Evolutionary conservation across 2,113 vertebrate species (phyloP).

Genomic region (Catharus bicknelli): DNA sequence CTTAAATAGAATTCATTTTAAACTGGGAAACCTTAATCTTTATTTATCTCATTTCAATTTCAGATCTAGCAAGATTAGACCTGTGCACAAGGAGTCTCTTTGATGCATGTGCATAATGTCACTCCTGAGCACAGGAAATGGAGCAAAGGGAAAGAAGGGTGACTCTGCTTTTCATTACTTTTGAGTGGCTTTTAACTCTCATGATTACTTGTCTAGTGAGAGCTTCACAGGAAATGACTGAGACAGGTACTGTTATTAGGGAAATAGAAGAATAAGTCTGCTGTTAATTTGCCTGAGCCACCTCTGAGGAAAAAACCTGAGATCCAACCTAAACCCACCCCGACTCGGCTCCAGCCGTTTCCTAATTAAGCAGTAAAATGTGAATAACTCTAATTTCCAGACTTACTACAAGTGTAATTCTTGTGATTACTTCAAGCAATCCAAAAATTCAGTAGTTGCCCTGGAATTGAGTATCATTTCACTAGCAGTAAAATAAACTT

Average conservation of each 20-base stretch:
- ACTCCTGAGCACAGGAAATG: not conserved
- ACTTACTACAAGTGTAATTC: not conserved
- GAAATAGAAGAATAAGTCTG: not conserved
- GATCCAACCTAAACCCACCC: not conserved
- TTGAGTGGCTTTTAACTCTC: not conserved
- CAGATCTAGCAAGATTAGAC: not conserved
- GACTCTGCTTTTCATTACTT: not conserved
- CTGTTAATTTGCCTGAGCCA: not conserved
- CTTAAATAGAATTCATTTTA: constrained; percentile 2
- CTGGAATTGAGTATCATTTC: not conserved
- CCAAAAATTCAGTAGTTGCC: not conserved
- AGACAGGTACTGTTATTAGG: not conserved
- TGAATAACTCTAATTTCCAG: not conserved
- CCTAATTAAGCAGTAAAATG: not conserved
- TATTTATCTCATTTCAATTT: not conserved
- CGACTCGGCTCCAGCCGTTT: not conserved
- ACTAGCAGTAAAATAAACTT: not conserved
- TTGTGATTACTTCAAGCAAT: not conserved
- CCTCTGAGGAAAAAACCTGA: not conserved
- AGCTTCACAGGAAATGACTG: not conserved
- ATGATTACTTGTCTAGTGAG: not conserved
- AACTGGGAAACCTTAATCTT: not conserved
- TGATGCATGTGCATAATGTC: not conserved
- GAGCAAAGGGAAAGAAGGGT: not conserved
- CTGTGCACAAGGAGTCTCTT: not conserved